These are phyloP conservation scores for Phodopus roborovskii DNA, from an alignment of 2,113 vertebrate genomes.

Conservation along the genomic window DNA sequence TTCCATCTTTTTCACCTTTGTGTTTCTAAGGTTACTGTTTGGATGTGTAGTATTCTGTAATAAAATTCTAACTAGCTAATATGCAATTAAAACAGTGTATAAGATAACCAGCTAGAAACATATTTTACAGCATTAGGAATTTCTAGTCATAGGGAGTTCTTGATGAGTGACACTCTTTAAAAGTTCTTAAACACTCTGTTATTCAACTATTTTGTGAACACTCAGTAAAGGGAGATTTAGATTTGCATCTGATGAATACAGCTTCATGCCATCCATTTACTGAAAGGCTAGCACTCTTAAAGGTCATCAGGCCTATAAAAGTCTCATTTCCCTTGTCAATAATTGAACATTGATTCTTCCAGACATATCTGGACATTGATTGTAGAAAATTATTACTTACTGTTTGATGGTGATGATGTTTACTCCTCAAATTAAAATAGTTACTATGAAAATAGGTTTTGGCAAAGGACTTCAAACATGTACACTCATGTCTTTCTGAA, in stretches of 20 bases:
- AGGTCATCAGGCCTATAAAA: not conserved
- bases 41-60: not conserved
- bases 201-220: not conserved
- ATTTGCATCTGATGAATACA: not conserved
- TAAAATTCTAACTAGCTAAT: not conserved
- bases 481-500: not conserved
- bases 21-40: not conserved
- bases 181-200: not conserved
- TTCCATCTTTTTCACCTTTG: not conserved
- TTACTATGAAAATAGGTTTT: not conserved
- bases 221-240: not conserved
- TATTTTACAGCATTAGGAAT: not conserved
- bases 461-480: not conserved
- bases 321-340: not conserved
- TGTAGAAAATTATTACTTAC: not conserved
- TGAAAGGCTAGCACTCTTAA: not conserved
- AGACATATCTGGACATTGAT: not conserved
- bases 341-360: not conserved
- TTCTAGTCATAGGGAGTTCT: not conserved
- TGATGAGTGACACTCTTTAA: not conserved
- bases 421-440: not conserved
- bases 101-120: not conserved
- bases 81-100: not conserved
- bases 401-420: not conserved
- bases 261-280: not conserved